Percentiles rank a stretch among this genome's conserved stretches.
These are phyloP conservation scores for Onychomys arenicola DNA, from an alignment of 2,797 vertebrate species.

Conservation along the genomic window DNA sequence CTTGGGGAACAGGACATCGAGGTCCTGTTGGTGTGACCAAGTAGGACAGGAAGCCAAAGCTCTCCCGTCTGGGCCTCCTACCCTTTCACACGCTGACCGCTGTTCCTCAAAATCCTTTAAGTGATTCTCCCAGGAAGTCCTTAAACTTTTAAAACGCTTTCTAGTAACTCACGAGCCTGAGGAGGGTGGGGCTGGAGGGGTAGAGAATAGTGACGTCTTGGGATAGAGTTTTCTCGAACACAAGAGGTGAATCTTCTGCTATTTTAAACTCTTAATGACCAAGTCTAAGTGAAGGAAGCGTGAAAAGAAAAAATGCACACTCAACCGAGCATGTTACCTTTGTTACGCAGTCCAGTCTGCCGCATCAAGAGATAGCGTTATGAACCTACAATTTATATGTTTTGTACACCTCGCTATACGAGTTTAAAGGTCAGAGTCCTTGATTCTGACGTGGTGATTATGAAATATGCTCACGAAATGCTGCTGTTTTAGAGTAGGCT, in stretches of 20 bases:
- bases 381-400: rapidly evolving
- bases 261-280: not conserved
- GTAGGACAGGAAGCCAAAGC: rapidly evolving
- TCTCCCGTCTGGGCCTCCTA: rapidly evolving
- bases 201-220: too few relatives aligned
- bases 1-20: not conserved
- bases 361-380: rapidly evolving
- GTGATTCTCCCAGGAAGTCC: not conserved
- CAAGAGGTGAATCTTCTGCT: not conserved
- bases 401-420: too few relatives aligned
- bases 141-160: not conserved
- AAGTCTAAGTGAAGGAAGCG: not conserved
- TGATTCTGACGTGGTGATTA: not conserved
- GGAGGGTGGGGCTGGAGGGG: too few relatives aligned
- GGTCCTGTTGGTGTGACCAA: rapidly evolving
- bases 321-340: rapidly evolving
- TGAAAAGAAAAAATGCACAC: not conserved
- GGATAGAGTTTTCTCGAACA: not conserved
- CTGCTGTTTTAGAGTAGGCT: not conserved
- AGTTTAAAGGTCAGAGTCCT: not conserved
- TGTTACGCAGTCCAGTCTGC: not conserved
- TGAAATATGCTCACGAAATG: not conserved
- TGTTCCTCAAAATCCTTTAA: not conserved
- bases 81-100: not conserved
- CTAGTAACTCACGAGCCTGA: not conserved